Conservation (phyloP, 2,113 vertebrate genomes). For the Pimephales promelas region DNA sequence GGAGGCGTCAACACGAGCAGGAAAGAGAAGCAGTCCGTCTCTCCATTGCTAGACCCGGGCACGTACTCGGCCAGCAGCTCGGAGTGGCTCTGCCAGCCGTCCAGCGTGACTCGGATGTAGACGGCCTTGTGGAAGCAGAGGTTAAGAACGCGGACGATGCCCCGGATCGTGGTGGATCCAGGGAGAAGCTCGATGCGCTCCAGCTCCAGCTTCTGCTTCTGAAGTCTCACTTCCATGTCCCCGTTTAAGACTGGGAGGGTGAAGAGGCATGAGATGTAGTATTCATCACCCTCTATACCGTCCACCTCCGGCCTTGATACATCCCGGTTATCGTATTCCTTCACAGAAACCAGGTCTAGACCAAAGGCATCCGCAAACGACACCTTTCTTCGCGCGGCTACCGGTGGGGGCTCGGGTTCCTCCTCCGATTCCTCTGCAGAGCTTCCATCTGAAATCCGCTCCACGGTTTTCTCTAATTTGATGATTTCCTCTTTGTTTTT, state of each 20-base stretch:
- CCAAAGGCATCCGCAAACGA: constrained; percentile 96
- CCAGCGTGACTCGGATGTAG: constrained; percentile 83
- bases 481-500: constrained; percentile 61
- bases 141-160: constrained; percentile 88
- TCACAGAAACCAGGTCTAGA: constrained; percentile 91
- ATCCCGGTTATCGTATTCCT: constrained; percentile 86
- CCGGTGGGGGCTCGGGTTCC: constrained; percentile 69
- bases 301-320: constrained; percentile 64
- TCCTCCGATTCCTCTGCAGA: constrained; percentile 79
- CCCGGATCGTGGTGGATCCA: constrained; percentile 81
- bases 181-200: constrained; percentile 84
- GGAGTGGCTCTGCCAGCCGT: constrained; percentile 86
- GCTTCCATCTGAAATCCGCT: constrained; percentile 66
- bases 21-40: constrained; percentile 90
- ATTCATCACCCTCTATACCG: constrained; percentile 75
- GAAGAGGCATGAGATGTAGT: constrained; percentile 83
- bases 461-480: constrained; percentile 27
- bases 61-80: constrained; percentile 90
- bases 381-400: constrained; percentile 82
- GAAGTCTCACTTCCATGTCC: constrained; percentile 81
- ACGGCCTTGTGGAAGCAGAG: constrained; percentile 88
- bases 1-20: constrained; percentile 84
- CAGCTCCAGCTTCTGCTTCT: constrained; percentile 81
- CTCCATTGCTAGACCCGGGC: constrained; percentile 87
- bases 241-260: constrained; percentile 77